Evolutionary conservation across 2,888 invertebrate species (phyloP), one percentile per base, ranked within the genome.

Genomic region (Rhynchonema sp.): DNA sequence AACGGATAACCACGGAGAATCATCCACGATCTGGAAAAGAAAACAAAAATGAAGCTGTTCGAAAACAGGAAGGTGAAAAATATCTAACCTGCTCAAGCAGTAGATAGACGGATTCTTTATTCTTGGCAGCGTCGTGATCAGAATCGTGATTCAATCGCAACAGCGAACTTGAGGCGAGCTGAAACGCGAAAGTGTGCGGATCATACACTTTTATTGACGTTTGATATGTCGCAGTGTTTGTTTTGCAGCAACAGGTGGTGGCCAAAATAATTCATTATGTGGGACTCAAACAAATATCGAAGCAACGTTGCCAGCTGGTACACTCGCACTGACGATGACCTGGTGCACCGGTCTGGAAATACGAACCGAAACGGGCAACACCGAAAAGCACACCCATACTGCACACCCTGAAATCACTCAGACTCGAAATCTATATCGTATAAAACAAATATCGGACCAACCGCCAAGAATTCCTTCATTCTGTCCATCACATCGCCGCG

Each of bases 1-100:
- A 91, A 94, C 94, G 1, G 96, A 96, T 28, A 98, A 80, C 78
- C 92, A 98, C 22, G 94, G 92, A 22, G 92, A 96, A 74, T 94
- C 90, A 75, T 94, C 90, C 53, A 98, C 96, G 74, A 98, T 90
- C 78, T 92, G 72, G 72, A 73, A 57, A 53, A 30, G 56, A 60
- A 26, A 28, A 49, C 9, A 38, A 38, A 38, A 13, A 38, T 6
- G 17, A 13, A 38, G 17, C 6, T 13, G 38, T 38, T 6, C 38
- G 25, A 29, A 53, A 53, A 28, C 26, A 59, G 52, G 30, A 63
- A 46, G 23, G 28, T 2, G 26, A 1, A 27, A 49, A 22, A 3
- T 30, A n/a, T 62, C 66, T 68, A 67, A 79, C 80, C 75, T 79
- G 84, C 77, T 98, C 94, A 1, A 99, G 79, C 38, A 98, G 79